phyloP scores from a whole-genome alignment of 2,797 vertebrate genomes.

The Amblyraja radiata region DNA sequence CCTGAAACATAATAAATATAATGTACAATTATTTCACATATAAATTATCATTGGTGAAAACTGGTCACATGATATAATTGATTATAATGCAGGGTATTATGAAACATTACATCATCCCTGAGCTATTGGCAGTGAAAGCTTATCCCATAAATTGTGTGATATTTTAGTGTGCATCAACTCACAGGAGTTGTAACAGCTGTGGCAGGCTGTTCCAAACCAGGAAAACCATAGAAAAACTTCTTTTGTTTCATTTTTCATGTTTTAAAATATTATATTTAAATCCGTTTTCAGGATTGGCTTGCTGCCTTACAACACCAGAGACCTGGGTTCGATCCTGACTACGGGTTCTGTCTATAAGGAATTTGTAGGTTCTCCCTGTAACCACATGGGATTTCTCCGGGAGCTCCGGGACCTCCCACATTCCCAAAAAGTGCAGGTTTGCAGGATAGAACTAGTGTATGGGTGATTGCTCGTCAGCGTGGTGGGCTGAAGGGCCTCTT shows the following conservation, averaged over 20 bases:
- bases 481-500: too few relatives aligned
- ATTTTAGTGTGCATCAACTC: not conserved
- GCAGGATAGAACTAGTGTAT: too few relatives aligned
- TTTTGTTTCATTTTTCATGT: not conserved
- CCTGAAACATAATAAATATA: not conserved
- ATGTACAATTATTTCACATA: not conserved
- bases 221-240: not conserved
- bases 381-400: too few relatives aligned
- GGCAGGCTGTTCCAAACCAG: not conserved
- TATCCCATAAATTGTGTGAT: not conserved
- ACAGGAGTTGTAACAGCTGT: slow-evolving; percentile 22
- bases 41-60: not conserved
- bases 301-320: too few relatives aligned
- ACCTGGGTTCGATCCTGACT: too few relatives aligned
- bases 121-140: not conserved
- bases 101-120: not conserved
- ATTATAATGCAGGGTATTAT: not conserved
- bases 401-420: too few relatives aligned
- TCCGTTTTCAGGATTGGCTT: not conserved
- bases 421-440: too few relatives aligned
- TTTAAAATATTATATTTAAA: not conserved
- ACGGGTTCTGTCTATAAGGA: too few relatives aligned
- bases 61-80: not conserved
- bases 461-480: too few relatives aligned
- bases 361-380: too few relatives aligned